Evolutionary conservation across 30 jellyfish, hydroid and myxozoan genomes (phyloP).

Genomic region (Pelagia noctiluca): DNA sequence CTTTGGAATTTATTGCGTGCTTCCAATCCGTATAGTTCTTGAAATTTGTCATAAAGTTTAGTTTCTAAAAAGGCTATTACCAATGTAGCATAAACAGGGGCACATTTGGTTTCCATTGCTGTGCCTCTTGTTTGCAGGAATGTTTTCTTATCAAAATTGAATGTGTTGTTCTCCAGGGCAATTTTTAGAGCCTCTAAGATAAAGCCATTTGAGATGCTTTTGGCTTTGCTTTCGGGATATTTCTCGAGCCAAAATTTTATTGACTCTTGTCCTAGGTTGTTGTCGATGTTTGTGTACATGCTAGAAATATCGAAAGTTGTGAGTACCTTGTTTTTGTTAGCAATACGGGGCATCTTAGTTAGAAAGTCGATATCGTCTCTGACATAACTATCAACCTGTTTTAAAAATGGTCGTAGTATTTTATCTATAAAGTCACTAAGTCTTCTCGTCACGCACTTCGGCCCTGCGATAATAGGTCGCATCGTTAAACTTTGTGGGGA

Average conservation of each 20-base stretch:
- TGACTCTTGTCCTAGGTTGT: constrained; percentile 1
- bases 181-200: not conserved
- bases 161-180: constrained; percentile 1
- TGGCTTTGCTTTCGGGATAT: constrained; percentile 1
- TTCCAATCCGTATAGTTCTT: constrained; percentile 16
- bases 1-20: constrained; percentile 20
- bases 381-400: constrained; percentile 4
- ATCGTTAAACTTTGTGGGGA: not conserved
- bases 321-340: not conserved
- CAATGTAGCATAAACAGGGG: constrained; percentile 21
- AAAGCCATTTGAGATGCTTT: not conserved
- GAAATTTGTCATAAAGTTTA: constrained; percentile 16
- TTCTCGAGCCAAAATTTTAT: not conserved
- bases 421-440: not conserved
- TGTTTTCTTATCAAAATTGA: not conserved
- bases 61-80: constrained; percentile 26
- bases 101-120: not conserved
- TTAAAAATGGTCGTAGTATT: not conserved
- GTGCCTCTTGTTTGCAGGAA: not conserved
- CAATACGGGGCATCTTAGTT: constrained; percentile 2
- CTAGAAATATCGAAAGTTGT: no score
- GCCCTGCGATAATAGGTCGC: constrained; percentile 7
- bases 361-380: constrained; percentile 4
- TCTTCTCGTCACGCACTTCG: not conserved
- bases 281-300: no score